Conservation (phyloP, 2,797 vertebrate genomes). For the Pelochelys cantorii region DNA sequence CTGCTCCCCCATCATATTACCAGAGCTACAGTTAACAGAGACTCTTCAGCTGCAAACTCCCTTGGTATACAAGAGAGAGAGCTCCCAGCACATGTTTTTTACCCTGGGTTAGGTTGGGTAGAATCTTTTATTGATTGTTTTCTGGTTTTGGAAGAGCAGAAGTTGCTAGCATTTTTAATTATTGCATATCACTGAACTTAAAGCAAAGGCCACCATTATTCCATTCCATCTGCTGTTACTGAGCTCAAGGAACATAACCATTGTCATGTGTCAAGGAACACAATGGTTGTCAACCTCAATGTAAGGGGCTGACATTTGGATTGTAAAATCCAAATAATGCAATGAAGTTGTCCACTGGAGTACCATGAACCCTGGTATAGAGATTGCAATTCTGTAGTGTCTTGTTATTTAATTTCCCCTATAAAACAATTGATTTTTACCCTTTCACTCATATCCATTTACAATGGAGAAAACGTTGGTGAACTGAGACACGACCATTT, state of each 20-base stretch:
- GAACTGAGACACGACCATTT: background rate
- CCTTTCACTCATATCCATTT: background rate
- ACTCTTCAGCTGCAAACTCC: background rate
- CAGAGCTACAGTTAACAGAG: background rate
- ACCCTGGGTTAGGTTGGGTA: background rate
- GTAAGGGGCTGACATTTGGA: background rate
- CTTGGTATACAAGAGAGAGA: background rate
- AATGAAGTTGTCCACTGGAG: background rate
- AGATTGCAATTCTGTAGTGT: background rate
- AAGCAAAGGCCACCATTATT: background rate
- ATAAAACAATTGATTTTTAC: background rate
- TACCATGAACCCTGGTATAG: background rate
- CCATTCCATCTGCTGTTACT: background rate
- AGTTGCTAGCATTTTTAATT: background rate
- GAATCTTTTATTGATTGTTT: background rate
- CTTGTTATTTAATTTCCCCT: no score
- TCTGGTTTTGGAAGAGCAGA: background rate
- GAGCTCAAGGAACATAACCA: background rate
- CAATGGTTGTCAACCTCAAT: background rate
- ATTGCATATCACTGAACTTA: background rate
- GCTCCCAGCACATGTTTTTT: background rate
- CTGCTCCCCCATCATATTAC: background rate
- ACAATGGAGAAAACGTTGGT: background rate
- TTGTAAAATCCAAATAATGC: background rate
- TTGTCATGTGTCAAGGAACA: no score